Evolutionary conservation across 2,113 vertebrate genomes (phyloP), one percentile per base, ranked within the genome.

Genomic region (Pyrgilauda ruficollis): DNA sequence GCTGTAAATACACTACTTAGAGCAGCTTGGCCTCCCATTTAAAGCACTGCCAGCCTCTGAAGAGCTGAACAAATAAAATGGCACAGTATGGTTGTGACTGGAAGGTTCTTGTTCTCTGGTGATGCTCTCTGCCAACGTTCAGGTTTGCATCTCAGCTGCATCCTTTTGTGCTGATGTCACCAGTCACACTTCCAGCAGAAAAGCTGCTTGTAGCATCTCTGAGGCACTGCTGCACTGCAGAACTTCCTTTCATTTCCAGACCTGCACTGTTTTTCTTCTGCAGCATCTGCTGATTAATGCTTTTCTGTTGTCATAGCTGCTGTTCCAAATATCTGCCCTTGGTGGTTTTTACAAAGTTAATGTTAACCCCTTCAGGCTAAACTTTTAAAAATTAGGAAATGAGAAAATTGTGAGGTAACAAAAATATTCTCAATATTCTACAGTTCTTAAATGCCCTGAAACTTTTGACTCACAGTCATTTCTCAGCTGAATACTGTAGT

Each of bases 151-250:
- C 66, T 93, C 61, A 49, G 73, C 83, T 86, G 62, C 66, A 78
- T 88, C 79, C 49, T 92, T 80, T 80, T 58, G 62, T 84, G 94
- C 80, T 83, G 53, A 64, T 90, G 63, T 83, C 85, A 58, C 44
- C 75, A 75, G 55, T 64, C 77, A 41, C 23, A n/a, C 61, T 92
- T 93, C 23, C 55, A 93, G 81, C 49, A 85, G 77, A 87, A 89
- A 86, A 7, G 63, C 62, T 89, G 81, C 86, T 84, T 83, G 56
- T 76, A 30, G 15, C 59, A 46, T 59, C 73, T 90, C 73, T 68
- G 2, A 8, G 59, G 88, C 56, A 69, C 70, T 95, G 83, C 93
- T 96, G 95, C 97, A 97, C 70, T 96, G 97, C 96, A 96, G 94
- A 95, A 84, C 68, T 87, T 87, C 66, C 74, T 92, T 95, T 95